Percentiles rank a stretch among this genome's conserved stretches.
Evolutionary conservation across 1,140 invertebrate species (phyloP).

Genomic region (Drosophila rhopaloa): DNA sequence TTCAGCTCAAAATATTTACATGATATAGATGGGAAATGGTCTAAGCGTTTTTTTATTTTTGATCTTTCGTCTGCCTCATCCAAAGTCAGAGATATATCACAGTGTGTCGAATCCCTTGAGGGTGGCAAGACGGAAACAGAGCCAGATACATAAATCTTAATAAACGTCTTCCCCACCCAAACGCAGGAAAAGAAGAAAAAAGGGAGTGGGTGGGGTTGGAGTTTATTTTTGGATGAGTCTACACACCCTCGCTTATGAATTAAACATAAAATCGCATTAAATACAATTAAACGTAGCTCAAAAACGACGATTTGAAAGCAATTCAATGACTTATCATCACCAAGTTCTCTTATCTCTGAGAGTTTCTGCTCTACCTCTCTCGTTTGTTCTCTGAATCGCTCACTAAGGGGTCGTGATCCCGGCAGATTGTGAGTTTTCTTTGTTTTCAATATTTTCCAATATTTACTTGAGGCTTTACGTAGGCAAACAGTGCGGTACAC

Average conservation of each 20-base stretch:
- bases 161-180: slow-evolving; percentile 41
- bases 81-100: slow-evolving; percentile 23
- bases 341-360: slow-evolving; percentile 14
- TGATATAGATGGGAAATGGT: slow-evolving; percentile 37
- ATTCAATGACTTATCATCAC: slow-evolving; percentile 16
- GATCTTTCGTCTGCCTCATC: slow-evolving; percentile 25
- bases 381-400: background rate
- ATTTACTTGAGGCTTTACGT: slow-evolving; percentile 14
- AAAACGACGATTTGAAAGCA: slow-evolving; percentile 29
- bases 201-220: slow-evolving; percentile 10
- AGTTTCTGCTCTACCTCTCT: background rate
- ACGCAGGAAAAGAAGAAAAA: no score
- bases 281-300: slow-evolving; percentile 37
- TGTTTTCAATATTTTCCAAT: slow-evolving; percentile 53
- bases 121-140: slow-evolving; percentile 18
- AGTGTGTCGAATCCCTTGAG: slow-evolving; percentile 9
- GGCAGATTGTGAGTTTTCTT: slow-evolving; percentile 44
- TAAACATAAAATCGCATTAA: slow-evolving; percentile 24
- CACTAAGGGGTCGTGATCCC: slow-evolving; percentile 31
- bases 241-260: slow-evolving; percentile 12
- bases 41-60: slow-evolving; percentile 18
- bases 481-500: background rate
- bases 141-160: slow-evolving; percentile 62
- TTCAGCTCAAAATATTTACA: slow-evolving; percentile 66
- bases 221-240: slow-evolving; percentile 22